phyloP scores from a whole-genome alignment of 2,797 vertebrate species.

The Nyctalus aviator region DNA sequence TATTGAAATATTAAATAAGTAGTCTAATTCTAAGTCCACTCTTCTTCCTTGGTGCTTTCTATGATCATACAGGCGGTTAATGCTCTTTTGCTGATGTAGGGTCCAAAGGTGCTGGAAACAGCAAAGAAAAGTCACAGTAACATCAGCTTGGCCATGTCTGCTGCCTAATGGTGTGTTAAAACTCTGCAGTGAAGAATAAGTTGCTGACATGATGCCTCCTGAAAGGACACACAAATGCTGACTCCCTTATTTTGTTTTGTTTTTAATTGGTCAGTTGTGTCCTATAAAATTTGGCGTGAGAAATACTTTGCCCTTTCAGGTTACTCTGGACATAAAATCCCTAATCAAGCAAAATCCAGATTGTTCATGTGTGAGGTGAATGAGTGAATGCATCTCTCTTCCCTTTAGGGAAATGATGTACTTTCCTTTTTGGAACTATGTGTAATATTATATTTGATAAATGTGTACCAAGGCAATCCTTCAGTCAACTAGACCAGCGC shows the following conservation, averaged over 20 bases:
- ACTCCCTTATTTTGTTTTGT: slow-evolving; percentile 56
- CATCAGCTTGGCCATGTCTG: neutral
- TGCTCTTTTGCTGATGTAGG: slow-evolving; percentile 40
- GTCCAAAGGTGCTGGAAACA: slow-evolving; percentile 44
- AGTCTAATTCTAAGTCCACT: neutral
- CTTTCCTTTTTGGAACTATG: slow-evolving; percentile 17
- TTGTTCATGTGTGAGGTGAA: slow-evolving; percentile 45
- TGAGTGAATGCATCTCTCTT: slow-evolving; percentile 6
- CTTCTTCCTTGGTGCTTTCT: neutral
- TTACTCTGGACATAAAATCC: slow-evolving; percentile 58
- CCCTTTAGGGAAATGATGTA: neutral
- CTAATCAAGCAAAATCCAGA: slow-evolving; percentile 60
- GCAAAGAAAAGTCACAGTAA: slow-evolving; percentile 52
- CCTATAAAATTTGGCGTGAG: slow-evolving; percentile 69
- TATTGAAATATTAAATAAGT: slow-evolving; percentile 37
- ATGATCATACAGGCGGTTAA: neutral
- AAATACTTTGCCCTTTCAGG: slow-evolving; percentile 67
- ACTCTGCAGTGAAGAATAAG: slow-evolving; percentile 43
- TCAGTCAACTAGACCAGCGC: neutral
- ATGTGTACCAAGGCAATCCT: slow-evolving; percentile 43
- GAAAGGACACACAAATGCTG: slow-evolving; percentile 71
- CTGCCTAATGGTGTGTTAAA: slow-evolving; percentile 74
- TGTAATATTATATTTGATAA: slow-evolving; percentile 66
- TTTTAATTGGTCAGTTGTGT: slow-evolving; percentile 74
- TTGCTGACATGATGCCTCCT: slow-evolving; percentile 63